A percentile compares a stretch with the other conserved stretches of the same genome.
Conservation (phyloP, 1,140 invertebrate species). For the Pachyrhynchus sulphureomaculatus region DNA sequence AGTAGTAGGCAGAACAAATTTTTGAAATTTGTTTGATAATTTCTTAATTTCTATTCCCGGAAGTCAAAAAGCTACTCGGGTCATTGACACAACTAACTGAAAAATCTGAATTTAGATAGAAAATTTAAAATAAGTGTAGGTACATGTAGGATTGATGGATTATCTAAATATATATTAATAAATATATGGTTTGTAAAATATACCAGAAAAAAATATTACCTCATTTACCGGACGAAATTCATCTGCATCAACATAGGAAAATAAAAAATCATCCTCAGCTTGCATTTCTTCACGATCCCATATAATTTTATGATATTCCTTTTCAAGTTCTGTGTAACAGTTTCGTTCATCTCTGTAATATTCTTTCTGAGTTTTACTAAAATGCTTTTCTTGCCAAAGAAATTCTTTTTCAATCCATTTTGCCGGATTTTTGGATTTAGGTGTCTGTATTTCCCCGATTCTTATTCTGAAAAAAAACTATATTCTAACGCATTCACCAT, state of each 20-base stretch:
- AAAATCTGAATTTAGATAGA: too few relatives aligned
- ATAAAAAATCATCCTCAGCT: slow-evolving; percentile 32
- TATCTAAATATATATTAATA: slow-evolving; percentile 12
- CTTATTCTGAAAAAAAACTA: slow-evolving; percentile 24
- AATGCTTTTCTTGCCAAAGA: slow-evolving; percentile 46
- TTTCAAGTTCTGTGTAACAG: slow-evolving; percentile 44
- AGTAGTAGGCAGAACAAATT: too few relatives aligned
- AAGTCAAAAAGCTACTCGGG: too few relatives aligned
- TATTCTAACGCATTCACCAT: not conserved
- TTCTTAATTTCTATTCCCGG: too few relatives aligned
- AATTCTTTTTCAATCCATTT: slow-evolving; percentile 33
- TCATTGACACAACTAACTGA: too few relatives aligned
- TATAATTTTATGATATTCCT: slow-evolving; percentile 39
- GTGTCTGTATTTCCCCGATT: slow-evolving; percentile 19
- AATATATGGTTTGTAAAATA: too few relatives aligned
- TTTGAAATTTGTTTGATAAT: too few relatives aligned
- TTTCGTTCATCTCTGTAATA: slow-evolving; percentile 41
- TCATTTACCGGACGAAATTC: slow-evolving; percentile 29
- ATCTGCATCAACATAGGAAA: slow-evolving; percentile 40
- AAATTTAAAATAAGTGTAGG: too few relatives aligned
- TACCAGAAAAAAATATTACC: too few relatives aligned
- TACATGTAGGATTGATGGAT: too few relatives aligned
- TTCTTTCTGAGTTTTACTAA: slow-evolving; percentile 40
- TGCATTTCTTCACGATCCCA: slow-evolving; percentile 10
- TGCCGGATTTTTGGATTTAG: slow-evolving; percentile 9